Evolutionary conservation across 2,888 invertebrate species (phyloP), one percentile per base, ranked within the genome.

Genomic region (Chrysolina americana): DNA sequence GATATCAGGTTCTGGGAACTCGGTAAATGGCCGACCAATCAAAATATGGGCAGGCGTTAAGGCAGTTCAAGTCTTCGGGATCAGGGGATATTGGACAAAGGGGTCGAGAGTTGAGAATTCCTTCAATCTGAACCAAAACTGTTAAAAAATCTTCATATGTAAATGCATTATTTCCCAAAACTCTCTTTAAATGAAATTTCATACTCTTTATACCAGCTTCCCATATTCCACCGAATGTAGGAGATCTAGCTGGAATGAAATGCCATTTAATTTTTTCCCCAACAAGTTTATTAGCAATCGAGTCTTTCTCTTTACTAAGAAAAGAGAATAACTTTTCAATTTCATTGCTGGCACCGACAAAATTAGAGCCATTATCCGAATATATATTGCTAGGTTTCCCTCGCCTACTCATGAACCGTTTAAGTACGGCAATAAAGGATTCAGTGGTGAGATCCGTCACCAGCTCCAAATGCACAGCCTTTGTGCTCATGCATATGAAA

Each of bases 91-190:
- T n/a, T n/a, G 53, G 53, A n/a, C 17, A 17, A 8, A 53, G n/a
- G 19, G 53, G 53, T 53, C 53, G 15, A n/a, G 53, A 53, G 19
- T 53, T 53, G 53, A 53, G 53, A 17, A 53, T 53, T n/a, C n/a
- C n/a, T n/a, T n/a, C n/a, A n/a, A n/a, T n/a, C n/a, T n/a, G n/a
- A n/a, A n/a, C n/a, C n/a, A 53, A 17, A n/a, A 53, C 8, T 10
- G 53, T 53, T 17, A 10, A 10, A 53, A 15, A 53, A 8, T 53
- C 53, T 10, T 53, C 19, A 53, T 53, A 53, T 53, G 53, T 53
- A 10, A 53, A 53, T 17, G 8, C 6, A 17, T n/a, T 19, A 53
- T 53, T 53, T n/a, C 53, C 53, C 53, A 53, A 10, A 19, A 53
- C n/a, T 15, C n/a, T n/a, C 15, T 19, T 17, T 8, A n/a, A 17